These are phyloP conservation scores for Antechinus stuartii DNA, from an alignment of 2,113 vertebrate species.

Conservation along the genomic window DNA sequence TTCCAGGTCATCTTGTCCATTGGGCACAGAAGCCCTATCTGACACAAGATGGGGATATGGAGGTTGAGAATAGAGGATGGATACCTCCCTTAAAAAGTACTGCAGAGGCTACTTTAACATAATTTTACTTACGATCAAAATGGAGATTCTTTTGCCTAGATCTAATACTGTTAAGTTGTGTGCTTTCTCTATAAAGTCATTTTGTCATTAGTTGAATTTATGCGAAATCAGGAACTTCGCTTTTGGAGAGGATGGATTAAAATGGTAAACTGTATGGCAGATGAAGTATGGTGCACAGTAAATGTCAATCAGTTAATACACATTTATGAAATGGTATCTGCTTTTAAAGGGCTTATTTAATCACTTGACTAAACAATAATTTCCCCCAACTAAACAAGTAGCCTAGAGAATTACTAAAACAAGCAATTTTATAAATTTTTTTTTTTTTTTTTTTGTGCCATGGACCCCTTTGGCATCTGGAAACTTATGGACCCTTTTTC, in stretches of 20 bases:
- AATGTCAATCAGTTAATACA: not conserved
- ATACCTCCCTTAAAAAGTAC: not conserved
- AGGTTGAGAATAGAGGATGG: not conserved
- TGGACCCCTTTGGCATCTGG: not conserved
- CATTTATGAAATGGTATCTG: not conserved
- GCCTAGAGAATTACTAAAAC: no score
- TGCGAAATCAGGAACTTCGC: conserved; percentile 17
- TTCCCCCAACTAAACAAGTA: not conserved
- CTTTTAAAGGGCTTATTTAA: not conserved
- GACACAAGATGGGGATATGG: not conserved
- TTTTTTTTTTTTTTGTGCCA: not conserved
- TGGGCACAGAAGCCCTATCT: not conserved
- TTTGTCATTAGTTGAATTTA: conserved; percentile 35
- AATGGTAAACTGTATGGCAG: not conserved
- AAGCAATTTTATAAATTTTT: not conserved
- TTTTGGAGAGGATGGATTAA: conserved; percentile 12
- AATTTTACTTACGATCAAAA: conserved; percentile 32
- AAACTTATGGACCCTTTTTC: not conserved
- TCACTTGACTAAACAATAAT: not conserved
- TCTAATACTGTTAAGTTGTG: conserved; percentile 52
- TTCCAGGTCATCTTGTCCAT: not conserved
- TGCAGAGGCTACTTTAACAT: not conserved
- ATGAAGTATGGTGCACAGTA: not conserved
- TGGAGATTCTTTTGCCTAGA: conserved; percentile 20
- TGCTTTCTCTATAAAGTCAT: conserved; percentile 34